Base-by-base conservation (phyloP, 2,888 invertebrate genomes). In the Rhamphomyia laevipes region DNA sequence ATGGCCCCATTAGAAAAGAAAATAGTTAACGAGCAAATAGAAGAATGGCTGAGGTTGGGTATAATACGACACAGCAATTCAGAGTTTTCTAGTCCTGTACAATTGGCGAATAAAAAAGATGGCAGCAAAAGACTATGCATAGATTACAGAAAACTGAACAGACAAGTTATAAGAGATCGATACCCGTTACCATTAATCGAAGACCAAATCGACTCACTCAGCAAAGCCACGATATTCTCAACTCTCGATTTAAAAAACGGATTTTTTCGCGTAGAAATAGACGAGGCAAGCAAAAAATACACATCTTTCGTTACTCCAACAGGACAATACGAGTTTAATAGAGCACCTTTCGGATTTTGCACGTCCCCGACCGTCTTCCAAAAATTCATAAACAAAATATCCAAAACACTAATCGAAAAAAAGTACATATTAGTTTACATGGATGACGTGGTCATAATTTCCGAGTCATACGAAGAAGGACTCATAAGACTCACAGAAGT, bases 391-490 rank as follows among this genome's bases (percentile, higher is more conserved):
- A 53, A 45, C 30, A 18, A 45, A 33, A 43, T 48, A 4, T 54
- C 51, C 11, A 47, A 48, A 40, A 21, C 46, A 12, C 38, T 56
- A 12, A 41, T 56, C 11, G 47, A 52, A 12, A 41, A 44, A 33
- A 49, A 50, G 23, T 51, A 51, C 1, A 49, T 53, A 6, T 21
- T 57, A 15, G 48, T 52, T 7, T 55, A 55, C 15, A 40, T 57
- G 2, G 55, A 58, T 43, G 55, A 56, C 21, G 30, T 57, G 1
- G 51, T 56, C 3, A 53, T 58, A 10, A 50, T 56, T 9, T 50
- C 52, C 1, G 17, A 41, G 5, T 30, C 51, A 13, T 53, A 55
- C 41, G 44, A 55, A 10, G 50, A 53, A n/a, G 53, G 50, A 5
- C 7, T 57, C 11, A 9, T 3, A 1, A 52, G 50, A 42, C 42